Base-by-base conservation (phyloP, 1,140 invertebrate species). In the Diachasma alloeum region DNA sequence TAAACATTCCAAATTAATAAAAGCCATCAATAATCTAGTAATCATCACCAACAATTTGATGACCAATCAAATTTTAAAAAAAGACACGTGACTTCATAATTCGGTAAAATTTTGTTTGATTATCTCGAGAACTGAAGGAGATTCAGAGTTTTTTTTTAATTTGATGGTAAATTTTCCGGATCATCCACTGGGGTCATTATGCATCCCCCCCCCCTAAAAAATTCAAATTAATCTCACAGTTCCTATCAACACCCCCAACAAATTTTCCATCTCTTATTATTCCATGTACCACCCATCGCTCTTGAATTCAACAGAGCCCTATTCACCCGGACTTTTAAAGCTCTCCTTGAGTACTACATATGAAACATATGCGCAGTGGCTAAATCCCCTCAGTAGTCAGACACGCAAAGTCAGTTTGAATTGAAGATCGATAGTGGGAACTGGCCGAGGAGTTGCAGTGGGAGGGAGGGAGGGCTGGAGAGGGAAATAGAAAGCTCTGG, bases 341-440 rank as follows among this genome's bases (percentile, higher is more conserved):
- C 66, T 39, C 66, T 68, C 13, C 36, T 68, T 68, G n/a, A 68
- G 36, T 37, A 39, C 2, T 68, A 68, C 66, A 68, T 37, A 39
- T 37, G 59, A 63, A 63, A 68, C 36, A 68, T 68, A 68, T 68
- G 66, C 36, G 66, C 36, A 74, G 59, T 67, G 26, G 59, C 42
- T 26, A 79, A 79, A 79, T 70, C 59, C 22, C 48, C 22, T 42
- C 15, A 68, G 4, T 70, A 71, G 74, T 66, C 66, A 66, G 71
- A 76, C 78, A 73, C 26, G 69, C 36, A 72, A 68, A 68, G 66
- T 63, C 36, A 36, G 24, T 73, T 42, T 56, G 76, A 75, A 72
- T 78, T 72, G 48, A 75, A 74, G 74, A 79, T 79, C 70, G 63
- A 79, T 76, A 69, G 78, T 19, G 0, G 59, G 2, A 22, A n/a